Base-by-base conservation (phyloP, 2,113 vertebrate species). In the Arvicanthis niloticus region DNA sequence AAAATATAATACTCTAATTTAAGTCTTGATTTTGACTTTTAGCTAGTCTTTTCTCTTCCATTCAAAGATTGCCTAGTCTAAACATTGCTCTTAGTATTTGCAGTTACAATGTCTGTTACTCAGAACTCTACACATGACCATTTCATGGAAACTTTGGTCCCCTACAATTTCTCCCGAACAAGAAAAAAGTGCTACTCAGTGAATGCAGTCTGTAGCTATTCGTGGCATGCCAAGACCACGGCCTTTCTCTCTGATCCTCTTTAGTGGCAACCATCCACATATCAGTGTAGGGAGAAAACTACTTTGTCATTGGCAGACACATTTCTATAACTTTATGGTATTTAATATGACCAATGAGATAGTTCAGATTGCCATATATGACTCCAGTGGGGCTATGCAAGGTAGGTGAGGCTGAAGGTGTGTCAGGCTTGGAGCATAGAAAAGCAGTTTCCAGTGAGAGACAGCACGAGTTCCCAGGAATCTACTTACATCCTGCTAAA, bases 41-140 rank as follows among this genome's bases (percentile, higher is more conserved):
- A 92, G 76, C 31, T 70, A 70, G 45, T 80, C 60, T 84, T 58
- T 92, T 76, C 53, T 68, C 31, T 37, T 68, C 40, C 40, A 22
- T 89, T 73, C 86, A 81, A 73, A 77, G 48, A 92, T 31, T 88
- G 26, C 58, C 31, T 85, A 40, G 34, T 34, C 75, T 90, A 81
- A 96, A 51, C 67, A 22, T 24, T 82, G 84, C n/a, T 37, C 58
- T 95, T 67, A 85, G 29, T 70, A 81, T 77, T 91, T 94, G 91
- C 73, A 91, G 16, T 80, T 45, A 65, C 68, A 92, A 65, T 22
- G 53, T 67, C 37, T 10, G 34, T 95, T 91, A 58, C 78, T 65
- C 91, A 12, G 72, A 73, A 84, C 40, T 91, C 48, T 70, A 96
- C 90, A 87, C 11, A 53, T 51, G 37, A 65, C n/a, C 87, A 84